Evolutionary conservation across 2,113 vertebrate species (phyloP), one percentile per base, ranked within the genome.

Genomic region (Sinocyclocheilus rhinocerous): DNA sequence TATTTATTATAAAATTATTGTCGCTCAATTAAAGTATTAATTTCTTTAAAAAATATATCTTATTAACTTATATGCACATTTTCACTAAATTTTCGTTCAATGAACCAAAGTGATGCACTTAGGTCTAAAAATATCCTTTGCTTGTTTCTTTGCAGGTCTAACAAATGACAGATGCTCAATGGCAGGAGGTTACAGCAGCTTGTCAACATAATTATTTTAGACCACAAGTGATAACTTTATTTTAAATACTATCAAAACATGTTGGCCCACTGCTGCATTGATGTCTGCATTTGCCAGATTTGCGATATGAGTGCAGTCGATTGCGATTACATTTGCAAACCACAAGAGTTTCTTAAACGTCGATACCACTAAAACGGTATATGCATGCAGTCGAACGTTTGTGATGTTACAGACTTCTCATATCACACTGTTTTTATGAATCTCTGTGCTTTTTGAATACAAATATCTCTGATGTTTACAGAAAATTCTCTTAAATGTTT

Each of bases 201-300:
- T 76, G 75, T 52, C 45, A 26, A 18, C 45, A 76, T 76, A 69
- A 69, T 69, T 69, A 69, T 16, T 36, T 69, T 33, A 69, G 67
- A 29, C 6, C 67, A 36, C 67, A 36, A 69, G 29, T 69, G 67
- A 36, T 69, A 6, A 0, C 18, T 20, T 36, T 18, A 2, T 50
- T 76, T 76, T 45, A 18, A 29, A 52, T 29, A 0, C n/a, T 16
- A 50, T 45, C 42, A 52, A 52, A 52, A 4, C 7, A 52, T 75
- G 20, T 24, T 75, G 20, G 6, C 45, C 24, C 24, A 12, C 22
- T 48, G 12, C 72, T 50, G 12, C 39, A 77, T 33, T 77, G 48
- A 55, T 10, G 9, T 26, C 24, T 55, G 16, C 9, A 55, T 77
- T 77, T 6, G 10, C 20, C 76, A 20, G 6, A 36, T 22, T 57